A percentile compares a stretch with the other conserved stretches of the same genome.
Evolutionary conservation across 2,888 invertebrate species (phyloP).

Genomic region (Prosopocoilus inquinatus): DNA sequence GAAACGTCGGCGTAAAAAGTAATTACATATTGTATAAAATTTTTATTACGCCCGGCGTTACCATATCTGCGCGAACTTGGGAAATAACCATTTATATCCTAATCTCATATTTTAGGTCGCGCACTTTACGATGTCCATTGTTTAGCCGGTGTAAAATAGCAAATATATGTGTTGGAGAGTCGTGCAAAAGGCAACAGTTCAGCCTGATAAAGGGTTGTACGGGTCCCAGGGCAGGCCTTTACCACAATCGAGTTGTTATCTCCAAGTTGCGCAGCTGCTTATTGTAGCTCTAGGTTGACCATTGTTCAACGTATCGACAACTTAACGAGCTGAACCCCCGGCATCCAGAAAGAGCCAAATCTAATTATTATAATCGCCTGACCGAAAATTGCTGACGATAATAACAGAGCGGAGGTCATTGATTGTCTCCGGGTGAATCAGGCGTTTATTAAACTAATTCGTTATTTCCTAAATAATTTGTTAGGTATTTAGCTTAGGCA

Average conservation of each 20-base stretch:
- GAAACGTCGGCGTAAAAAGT: neutral
- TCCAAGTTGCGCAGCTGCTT: conserved; percentile 31
- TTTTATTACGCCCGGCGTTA: conserved; percentile 1
- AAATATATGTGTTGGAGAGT: conserved; percentile 29
- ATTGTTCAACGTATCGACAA: conserved; percentile 47
- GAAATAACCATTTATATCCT: conserved; percentile 20
- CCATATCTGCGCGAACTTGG: conserved; percentile 7
- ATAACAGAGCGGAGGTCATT: too few relatives aligned
- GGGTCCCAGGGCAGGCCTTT: conserved; percentile 39
- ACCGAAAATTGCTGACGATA: neutral
- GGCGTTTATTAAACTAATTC: too few relatives aligned
- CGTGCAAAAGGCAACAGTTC: conserved; percentile 21
- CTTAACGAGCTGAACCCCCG: conserved; percentile 41
- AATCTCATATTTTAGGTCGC: conserved; percentile 19
- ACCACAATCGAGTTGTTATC: conserved; percentile 45
- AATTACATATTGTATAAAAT: conserved; percentile 2
- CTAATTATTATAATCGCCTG: conserved; percentile 16
- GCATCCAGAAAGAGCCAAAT: conserved; percentile 17
- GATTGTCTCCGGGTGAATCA: too few relatives aligned
- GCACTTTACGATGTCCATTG: conserved; percentile 26
- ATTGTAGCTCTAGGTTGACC: conserved; percentile 39
- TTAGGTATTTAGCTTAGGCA: too few relatives aligned
- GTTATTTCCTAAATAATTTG: too few relatives aligned
- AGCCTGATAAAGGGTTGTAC: conserved; percentile 40
- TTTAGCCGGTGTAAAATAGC: conserved; percentile 34